Conservation (phyloP, 2,888 invertebrate genomes). For the Beris morrisii region DNA sequence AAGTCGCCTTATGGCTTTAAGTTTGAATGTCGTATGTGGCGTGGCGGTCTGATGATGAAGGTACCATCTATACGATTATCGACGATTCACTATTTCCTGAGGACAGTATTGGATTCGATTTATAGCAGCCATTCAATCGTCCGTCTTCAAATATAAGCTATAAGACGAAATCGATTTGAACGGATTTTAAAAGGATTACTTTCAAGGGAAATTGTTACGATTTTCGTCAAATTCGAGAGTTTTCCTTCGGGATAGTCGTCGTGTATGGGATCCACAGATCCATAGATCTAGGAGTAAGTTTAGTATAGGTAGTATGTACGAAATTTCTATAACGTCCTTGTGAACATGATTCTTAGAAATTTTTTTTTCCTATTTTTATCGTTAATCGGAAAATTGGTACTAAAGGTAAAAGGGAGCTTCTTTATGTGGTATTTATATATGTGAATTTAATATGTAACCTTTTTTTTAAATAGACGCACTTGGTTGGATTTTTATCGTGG, state of each 20-base stretch:
- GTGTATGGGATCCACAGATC: constrained; percentile 2
- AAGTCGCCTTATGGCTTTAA: no score
- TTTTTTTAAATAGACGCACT: no score
- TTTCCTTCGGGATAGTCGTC: constrained; percentile 11
- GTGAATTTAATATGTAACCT: no score
- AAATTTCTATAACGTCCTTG: no score
- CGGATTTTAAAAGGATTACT: constrained; percentile 37
- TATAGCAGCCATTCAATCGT: constrained; percentile 10
- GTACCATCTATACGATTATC: no score
- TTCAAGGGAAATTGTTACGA: constrained; percentile 30
- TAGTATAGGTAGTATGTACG: no score
- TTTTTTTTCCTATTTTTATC: constrained; percentile 16
- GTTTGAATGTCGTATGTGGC: no score
- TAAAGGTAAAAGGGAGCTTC: constrained; percentile 9
- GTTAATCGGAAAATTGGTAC: constrained; percentile 23
- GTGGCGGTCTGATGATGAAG: no score
- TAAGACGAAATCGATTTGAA: constrained; percentile 36
- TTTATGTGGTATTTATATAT: not conserved
- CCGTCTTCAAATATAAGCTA: constrained; percentile 6
- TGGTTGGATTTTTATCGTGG: no score
- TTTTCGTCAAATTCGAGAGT: constrained; percentile 31
- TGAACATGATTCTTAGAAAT: not conserved
- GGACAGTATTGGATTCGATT: not conserved
- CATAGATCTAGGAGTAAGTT: no score
- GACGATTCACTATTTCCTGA: no score